Percentiles rank a stretch among this genome's conserved stretches.
phyloP scores from a whole-genome alignment of 1,140 invertebrate species.

The Helicoverpa armigera region DNA sequence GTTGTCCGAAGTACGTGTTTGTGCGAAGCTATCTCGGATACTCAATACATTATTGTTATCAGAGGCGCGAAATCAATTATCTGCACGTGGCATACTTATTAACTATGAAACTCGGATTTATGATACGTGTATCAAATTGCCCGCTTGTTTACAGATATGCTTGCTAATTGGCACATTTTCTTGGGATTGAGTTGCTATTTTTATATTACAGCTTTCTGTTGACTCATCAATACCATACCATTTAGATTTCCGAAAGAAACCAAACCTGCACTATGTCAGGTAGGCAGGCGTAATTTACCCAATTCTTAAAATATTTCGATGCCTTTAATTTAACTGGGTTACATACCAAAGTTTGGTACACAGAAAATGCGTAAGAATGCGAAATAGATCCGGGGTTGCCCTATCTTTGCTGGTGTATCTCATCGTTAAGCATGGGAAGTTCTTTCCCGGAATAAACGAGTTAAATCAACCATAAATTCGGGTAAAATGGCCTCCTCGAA shows the following conservation, averaged over 20 bases:
- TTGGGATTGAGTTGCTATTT: background rate
- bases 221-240: no score
- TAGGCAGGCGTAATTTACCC: background rate
- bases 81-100: constrained; percentile 58
- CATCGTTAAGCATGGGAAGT: constrained; percentile 56
- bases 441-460: constrained; percentile 66
- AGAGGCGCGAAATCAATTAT: constrained; percentile 71
- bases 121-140: constrained; percentile 49
- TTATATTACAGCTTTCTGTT: background rate
- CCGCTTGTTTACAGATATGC: constrained; percentile 40
- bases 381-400: constrained; percentile 48
- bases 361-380: constrained; percentile 40
- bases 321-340: constrained; percentile 25
- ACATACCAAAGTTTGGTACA: constrained; percentile 17
- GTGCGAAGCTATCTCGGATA: constrained; percentile 64
- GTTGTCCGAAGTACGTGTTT: constrained; percentile 58
- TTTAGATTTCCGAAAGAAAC: no score
- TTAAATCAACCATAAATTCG: constrained; percentile 76
- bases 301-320: constrained; percentile 16
- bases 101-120: constrained; percentile 60
- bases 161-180: background rate
- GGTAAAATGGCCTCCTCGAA: constrained; percentile 67
- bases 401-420: constrained; percentile 51
- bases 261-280: background rate
- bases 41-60: constrained; percentile 77